Percentiles rank a stretch among this genome's conserved stretches.
Evolutionary conservation across 1,140 invertebrate genomes (phyloP).

Genomic region (Alviniconcha marisindica): DNA sequence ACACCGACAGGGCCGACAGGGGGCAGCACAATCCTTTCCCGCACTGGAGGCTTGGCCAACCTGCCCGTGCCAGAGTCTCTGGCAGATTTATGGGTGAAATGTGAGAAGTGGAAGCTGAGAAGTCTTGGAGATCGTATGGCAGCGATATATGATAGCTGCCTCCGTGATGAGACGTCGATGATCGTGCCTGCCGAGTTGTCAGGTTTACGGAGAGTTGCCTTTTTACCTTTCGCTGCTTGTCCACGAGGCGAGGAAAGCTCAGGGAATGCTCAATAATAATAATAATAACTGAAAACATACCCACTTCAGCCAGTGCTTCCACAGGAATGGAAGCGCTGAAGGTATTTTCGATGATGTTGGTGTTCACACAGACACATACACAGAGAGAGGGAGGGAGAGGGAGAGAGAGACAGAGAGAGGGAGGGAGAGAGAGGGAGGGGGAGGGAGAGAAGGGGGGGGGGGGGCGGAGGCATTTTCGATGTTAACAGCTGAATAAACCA

Average conservation of each 20-base stretch:
- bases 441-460: not conserved
- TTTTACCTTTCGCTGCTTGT: too few species aligned
- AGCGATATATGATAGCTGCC: too few species aligned
- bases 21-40: not conserved
- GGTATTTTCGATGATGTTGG: not conserved
- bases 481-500: too few species aligned
- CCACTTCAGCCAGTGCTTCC: too few species aligned
- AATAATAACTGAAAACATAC: not conserved
- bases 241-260: not conserved
- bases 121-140: too few species aligned
- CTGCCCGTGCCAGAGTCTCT: not conserved
- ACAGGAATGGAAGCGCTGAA: not conserved
- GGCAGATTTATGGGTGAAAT: not conserved
- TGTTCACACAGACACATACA: not conserved
- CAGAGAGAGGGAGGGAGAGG: not conserved
- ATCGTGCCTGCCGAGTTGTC: too few species aligned
- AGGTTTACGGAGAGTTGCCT: too few species aligned
- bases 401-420: not conserved
- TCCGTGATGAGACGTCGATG: too few species aligned
- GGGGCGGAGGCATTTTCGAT: not conserved
- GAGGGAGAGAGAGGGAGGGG: not conserved
- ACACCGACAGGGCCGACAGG: too few species aligned
- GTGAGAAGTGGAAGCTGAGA: not conserved
- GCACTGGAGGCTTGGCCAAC: not conserved
- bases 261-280: not conserved